Evolutionary conservation across 1,140 invertebrate genomes (phyloP), one percentile per base, ranked within the genome.

Genomic region (Arctopsyche grandis): DNA sequence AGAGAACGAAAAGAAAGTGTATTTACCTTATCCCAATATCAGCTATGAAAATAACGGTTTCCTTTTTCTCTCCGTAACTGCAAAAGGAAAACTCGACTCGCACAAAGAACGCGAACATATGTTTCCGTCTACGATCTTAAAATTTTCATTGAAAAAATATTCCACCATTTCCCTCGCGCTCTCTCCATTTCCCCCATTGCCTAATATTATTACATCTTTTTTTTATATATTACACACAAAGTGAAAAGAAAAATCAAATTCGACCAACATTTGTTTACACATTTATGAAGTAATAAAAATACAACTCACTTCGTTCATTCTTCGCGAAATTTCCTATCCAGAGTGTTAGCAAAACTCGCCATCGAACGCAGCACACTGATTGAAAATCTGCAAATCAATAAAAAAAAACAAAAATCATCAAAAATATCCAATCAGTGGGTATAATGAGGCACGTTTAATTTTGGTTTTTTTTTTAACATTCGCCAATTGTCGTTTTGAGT

Each of bases 1-100:
- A 16, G 52, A 71, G n/a, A 71, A 48, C 69, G 69, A 71, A 71
- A 71, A 46, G 69, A 71, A 71, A 71, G 43, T 71, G 26, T 71
- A 38, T 71, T 71, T 71, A 24, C 44, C 21, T 71, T 71, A 48
- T 71, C 38, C 69, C 69, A n/a, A 44, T 48, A 71, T 22, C 63
- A 29, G 69, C n/a, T 71, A 48, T 71, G 69, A 46, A 46, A 71
- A 71, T 71, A 71, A 21, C 16, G 69, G 69, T 71, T 71, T 46
- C 19, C 9, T 38, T 16, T 71, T 71, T 46, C 44, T 71, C 24
- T 5, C 24, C 24, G 1, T 29, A 16, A n/a, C 46, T 38, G 66
- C 29, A 7, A 38, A 38, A 38, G 66, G 9, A 69, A 38, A 29
- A 38, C 22, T 38, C 69, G n/a, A 44, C 1, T 29, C 38, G 1